Base-by-base conservation (phyloP, 2,888 invertebrate genomes). In the Temnothorax unifasciatus region DNA sequence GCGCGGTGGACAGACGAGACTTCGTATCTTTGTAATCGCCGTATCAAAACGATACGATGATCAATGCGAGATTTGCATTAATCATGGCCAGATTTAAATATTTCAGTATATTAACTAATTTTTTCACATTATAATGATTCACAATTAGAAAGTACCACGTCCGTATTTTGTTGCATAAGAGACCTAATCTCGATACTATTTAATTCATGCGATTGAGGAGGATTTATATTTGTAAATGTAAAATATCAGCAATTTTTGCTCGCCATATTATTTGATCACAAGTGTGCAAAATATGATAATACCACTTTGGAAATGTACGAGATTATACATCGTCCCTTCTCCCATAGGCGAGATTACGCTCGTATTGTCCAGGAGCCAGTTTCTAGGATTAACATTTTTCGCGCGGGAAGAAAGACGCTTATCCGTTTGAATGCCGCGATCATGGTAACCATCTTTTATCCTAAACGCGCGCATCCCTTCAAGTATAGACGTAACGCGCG, bases 391-490 rank as follows among this genome's bases (percentile, higher is more conserved):
- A 77, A 68, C 25, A 77, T 77, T 77, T 77, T 77, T 77, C 41
- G 25, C 21, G 38, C 1, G 29, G 9, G 2, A 21, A 59, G 63
- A 73, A 77, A 61, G 59, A 81, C 47, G 47, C 75, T 79, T 79
- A 73, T 74, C 44, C 75, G 75, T 74, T 74, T 61, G 75, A 79
- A 79, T 79, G 59, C 38, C 25, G 38, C 75, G 79, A 74, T 79
- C 79, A 69, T 77, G 54, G 75, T 79, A 59, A 74, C 79, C 71
- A 79, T 79, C 75, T 74, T 38, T 79, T 74, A 74, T 79, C 21
- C 59, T 47, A 47, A 47, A 74, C 47, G 57, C 59, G 47, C 59
- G 75, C 79, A 74, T 79, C 73, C 71, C 79, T 59, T 47, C 64
- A 13, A 13, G 47, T 74, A 52, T 52, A 38, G 59, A 79, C 59